A percentile compares a stretch with the other conserved stretches of the same genome.
Conservation (phyloP, 2,888 invertebrate species). For the Parnassius smintheus region DNA sequence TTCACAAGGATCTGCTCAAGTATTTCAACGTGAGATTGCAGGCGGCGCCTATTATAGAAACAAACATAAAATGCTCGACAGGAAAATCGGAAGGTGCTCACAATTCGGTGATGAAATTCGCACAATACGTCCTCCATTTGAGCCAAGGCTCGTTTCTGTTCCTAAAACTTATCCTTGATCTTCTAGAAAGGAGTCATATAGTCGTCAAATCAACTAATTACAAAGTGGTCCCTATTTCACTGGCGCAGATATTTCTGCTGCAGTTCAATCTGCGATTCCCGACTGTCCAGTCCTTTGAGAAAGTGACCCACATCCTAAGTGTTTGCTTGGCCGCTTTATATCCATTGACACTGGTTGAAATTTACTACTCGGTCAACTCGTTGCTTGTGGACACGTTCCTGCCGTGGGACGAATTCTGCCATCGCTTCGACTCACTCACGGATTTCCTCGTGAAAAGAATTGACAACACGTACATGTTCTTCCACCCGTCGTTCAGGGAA, state of each 20-base stretch:
- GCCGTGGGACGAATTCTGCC: slow-evolving; percentile 94
- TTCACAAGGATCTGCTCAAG: slow-evolving; percentile 92
- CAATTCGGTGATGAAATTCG: slow-evolving; percentile 88
- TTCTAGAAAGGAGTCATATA: slow-evolving; percentile 94
- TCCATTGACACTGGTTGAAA: slow-evolving; percentile 93
- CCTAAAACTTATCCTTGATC: slow-evolving; percentile 93
- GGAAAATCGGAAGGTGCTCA: slow-evolving; percentile 85
- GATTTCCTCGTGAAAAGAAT: slow-evolving; percentile 94
- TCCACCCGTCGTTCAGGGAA: slow-evolving; percentile 98
- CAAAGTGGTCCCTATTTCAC: slow-evolving; percentile 93
- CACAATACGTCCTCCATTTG: slow-evolving; percentile 90
- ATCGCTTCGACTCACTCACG: slow-evolving; percentile 91
- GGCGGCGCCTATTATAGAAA: slow-evolving; percentile 90
- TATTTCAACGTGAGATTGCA: slow-evolving; percentile 92
- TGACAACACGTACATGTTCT: slow-evolving; percentile 98
- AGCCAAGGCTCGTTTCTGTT: slow-evolving; percentile 96
- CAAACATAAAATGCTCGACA: slow-evolving; percentile 87
- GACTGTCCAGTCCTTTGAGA: slow-evolving; percentile 93
- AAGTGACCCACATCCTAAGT: slow-evolving; percentile 92
- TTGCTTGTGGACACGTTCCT: slow-evolving; percentile 89
- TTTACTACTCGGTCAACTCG: slow-evolving; percentile 96
- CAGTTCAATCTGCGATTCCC: slow-evolving; percentile 96
- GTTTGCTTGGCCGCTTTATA: slow-evolving; percentile 95
- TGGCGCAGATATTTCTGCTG: slow-evolving; percentile 93
- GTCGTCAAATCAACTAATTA: slow-evolving; percentile 96